phyloP scores from a whole-genome alignment of 2,797 vertebrate species.

The Pantherophis alleghaniensis region DNA sequence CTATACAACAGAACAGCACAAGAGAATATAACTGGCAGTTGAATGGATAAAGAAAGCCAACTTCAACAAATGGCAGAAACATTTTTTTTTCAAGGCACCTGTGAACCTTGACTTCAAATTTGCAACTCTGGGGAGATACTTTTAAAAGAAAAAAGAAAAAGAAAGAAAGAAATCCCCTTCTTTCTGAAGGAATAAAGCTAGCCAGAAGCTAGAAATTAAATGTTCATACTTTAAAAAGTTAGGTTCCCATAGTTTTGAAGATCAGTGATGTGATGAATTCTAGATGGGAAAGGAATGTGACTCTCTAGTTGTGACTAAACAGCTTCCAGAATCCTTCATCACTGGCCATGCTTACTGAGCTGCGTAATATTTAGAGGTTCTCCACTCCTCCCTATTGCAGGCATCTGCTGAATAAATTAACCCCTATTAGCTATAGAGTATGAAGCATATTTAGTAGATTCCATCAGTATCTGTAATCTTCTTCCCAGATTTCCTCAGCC shows the following conservation, averaged over 20 bases:
- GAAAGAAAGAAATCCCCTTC: background rate
- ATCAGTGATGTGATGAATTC: background rate
- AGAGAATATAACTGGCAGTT: background rate
- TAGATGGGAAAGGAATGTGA: background rate
- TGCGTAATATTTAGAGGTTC: background rate
- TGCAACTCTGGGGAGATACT: conserved; percentile 3
- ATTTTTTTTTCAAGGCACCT: conserved; percentile 1
- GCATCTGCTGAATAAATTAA: background rate
- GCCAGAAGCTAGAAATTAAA: background rate
- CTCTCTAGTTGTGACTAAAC: background rate
- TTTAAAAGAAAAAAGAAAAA: background rate
- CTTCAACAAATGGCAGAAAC: background rate
- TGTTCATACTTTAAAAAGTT: background rate
- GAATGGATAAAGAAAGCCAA: background rate
- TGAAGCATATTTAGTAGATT: background rate
- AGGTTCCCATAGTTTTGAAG: background rate
- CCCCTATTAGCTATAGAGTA: background rate
- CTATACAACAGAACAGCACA: conserved; percentile 5
- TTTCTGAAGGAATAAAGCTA: background rate
- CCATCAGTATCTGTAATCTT: background rate
- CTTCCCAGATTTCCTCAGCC: background rate
- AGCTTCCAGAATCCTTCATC: background rate
- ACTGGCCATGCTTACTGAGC: background rate
- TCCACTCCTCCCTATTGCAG: background rate
- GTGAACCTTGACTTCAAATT: background rate